Percentiles rank a stretch among this genome's conserved stretches.
phyloP scores from a whole-genome alignment of 2,113 vertebrate genomes.

The Sceloporus undulatus region DNA sequence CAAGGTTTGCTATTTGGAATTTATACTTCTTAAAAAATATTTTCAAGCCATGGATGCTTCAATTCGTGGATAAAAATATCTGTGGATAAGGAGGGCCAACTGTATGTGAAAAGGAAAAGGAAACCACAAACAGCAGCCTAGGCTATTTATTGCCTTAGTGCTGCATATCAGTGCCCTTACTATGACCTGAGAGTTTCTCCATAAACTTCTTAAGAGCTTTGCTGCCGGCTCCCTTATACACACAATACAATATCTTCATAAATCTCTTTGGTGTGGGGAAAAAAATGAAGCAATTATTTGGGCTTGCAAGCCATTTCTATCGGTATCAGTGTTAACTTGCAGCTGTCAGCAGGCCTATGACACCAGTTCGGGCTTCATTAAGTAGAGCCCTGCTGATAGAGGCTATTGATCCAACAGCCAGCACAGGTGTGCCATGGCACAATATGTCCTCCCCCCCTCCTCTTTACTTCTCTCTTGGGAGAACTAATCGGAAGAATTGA shows the following conservation, averaged over 20 bases:
- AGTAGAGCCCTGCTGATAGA: conserved; percentile 78
- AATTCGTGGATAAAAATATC: too few species aligned
- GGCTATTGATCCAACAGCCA: conserved; percentile 78
- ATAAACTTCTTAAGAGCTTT: conserved; percentile 6
- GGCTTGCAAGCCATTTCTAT: conserved; percentile 55
- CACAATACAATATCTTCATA: conserved; percentile 63
- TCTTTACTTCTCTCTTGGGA: conserved; percentile 72
- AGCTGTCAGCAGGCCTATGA: conserved; percentile 72
- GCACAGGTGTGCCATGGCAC: conserved; percentile 63
- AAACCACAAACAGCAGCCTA: neutral
- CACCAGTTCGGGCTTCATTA: conserved; percentile 77
- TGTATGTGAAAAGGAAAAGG: neutral
- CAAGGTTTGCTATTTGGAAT: too few species aligned
- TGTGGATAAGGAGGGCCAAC: too few species aligned
- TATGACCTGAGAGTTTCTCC: conserved; percentile 6
- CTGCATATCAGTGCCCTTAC: conserved; percentile 20
- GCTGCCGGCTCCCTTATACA: conserved; percentile 41
- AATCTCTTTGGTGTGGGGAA: neutral
- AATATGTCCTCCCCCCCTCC: conserved; percentile 46
- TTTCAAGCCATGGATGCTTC: too few species aligned
- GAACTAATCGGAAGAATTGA: conserved; percentile 63
- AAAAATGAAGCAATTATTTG: conserved; percentile 79
- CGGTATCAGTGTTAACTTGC: conserved; percentile 66
- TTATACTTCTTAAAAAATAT: too few species aligned
- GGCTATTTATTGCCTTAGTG: neutral